Percentiles rank a stretch among this genome's conserved stretches.
Conservation (phyloP, 2,888 invertebrate species). For the Sphaerophoria rueppellii region DNA sequence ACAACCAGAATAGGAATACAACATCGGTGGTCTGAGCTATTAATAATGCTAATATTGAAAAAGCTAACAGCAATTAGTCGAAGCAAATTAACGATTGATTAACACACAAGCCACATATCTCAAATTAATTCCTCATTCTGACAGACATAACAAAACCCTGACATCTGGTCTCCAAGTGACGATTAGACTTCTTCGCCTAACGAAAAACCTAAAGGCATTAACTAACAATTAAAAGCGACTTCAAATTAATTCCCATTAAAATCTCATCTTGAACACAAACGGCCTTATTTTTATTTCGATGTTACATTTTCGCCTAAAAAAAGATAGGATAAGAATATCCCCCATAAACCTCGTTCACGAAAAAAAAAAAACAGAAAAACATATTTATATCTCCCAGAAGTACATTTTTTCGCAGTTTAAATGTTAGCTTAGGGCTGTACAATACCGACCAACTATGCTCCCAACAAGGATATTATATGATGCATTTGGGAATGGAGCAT, state of each 20-base stretch:
- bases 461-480: conserved; percentile 45
- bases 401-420: conserved; percentile 37
- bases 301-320: conserved; percentile 2
- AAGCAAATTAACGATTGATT: too few relatives aligned
- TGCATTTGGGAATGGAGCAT: conserved; percentile 56
- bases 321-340: conserved; percentile 4
- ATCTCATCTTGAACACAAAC: background rate
- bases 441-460: conserved; percentile 9
- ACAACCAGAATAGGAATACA: too few relatives aligned
- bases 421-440: conserved; percentile 33
- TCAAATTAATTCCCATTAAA: conserved; percentile 7
- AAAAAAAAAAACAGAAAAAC: conserved; percentile 10
- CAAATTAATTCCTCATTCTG: too few relatives aligned
- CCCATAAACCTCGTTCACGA: conserved; percentile 5
- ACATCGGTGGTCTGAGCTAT: too few relatives aligned
- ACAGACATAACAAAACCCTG: background rate
- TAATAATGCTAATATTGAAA: too few relatives aligned
- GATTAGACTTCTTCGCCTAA: background rate
- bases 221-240: background rate
- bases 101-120: too few relatives aligned
- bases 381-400: conserved; percentile 43
- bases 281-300: conserved; percentile 6
- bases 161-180: background rate
- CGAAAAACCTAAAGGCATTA: background rate
- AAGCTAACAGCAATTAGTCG: too few relatives aligned